Evolutionary conservation across 2,113 vertebrate genomes (phyloP).

Genomic region (Micronycteris hirsuta): DNA sequence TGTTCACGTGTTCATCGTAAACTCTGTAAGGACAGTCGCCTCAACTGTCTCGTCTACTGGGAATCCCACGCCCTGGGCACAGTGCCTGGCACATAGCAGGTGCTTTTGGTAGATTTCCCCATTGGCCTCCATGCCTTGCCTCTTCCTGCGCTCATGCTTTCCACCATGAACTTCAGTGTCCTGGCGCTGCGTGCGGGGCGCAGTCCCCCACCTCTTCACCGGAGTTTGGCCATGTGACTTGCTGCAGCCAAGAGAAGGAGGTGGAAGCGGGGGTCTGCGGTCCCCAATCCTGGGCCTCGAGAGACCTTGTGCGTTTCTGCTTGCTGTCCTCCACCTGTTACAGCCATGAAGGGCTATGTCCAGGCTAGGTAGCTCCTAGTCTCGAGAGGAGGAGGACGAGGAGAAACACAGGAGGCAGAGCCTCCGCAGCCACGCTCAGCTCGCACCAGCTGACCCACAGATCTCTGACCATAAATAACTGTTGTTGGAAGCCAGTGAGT

Average conservation of each 20-base stretch:
- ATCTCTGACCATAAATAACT: background rate
- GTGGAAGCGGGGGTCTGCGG: fast-evolving
- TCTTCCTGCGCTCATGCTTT: fast-evolving
- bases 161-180: background rate
- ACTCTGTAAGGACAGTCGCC: background rate
- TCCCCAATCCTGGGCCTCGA: background rate
- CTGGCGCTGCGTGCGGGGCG: fast-evolving
- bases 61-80: background rate
- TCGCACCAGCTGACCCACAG: background rate
- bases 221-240: background rate
- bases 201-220: background rate
- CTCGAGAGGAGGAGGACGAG: background rate
- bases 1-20: background rate
- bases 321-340: background rate
- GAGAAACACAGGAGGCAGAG: background rate
- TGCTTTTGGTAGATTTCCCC: background rate
- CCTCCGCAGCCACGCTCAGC: background rate
- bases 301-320: background rate
- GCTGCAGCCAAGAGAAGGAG: background rate
- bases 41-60: background rate
- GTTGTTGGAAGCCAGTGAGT: background rate
- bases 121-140: background rate
- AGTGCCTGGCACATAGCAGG: background rate
- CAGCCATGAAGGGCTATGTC: fast-evolving
- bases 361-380: background rate